Base-by-base conservation (phyloP, 2,888 invertebrate genomes). In the Lagria hirta region DNA sequence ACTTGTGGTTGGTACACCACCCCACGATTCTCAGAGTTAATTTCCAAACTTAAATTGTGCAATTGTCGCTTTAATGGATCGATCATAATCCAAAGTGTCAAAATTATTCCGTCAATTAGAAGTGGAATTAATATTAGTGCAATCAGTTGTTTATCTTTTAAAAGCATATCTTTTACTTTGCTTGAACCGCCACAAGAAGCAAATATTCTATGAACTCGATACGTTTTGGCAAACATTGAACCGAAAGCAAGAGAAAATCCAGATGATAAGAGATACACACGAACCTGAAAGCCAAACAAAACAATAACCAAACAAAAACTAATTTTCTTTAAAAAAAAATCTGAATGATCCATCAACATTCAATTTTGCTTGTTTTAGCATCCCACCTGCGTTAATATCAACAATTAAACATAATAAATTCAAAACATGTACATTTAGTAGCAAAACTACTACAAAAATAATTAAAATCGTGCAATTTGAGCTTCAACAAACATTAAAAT, bases 221-320 rank as follows among this genome's bases (percentile, higher is more conserved):
- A 94, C 0, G 93, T 94, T 74, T 94, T 94, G 2, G 92, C 90
- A 68, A 94, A 93, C 88, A 94, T 94, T 11, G 94, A 91, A 18
- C 94, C 94, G 64, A 94, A 94, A 1, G 93, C 88, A 55, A 94
- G 70, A 0, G 93, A 92, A 70, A 93, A 94, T 15, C 93, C 94
- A 28, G 91, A 88, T 2, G 92, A 90, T 32, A 94, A 75, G 34
- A 94, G 77, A 74, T 91, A 93, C 10, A 91, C 91, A 62, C 91
- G 80, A 29, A 86, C 83, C 94, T 94, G 76, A 30, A 45, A 46
- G 12, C 4, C n/a, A n/a, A n/a, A n/a, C n/a, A n/a, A n/a, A n/a
- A n/a, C n/a, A n/a, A n/a, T n/a, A n/a, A n/a, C n/a, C n/a, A n/a
- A n/a, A n/a, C n/a, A n/a, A n/a, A n/a, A n/a, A n/a, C n/a, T n/a